phyloP scores from a whole-genome alignment of 53 echinoderm and acorn worm species.

The Echinometra lucunter region DNA sequence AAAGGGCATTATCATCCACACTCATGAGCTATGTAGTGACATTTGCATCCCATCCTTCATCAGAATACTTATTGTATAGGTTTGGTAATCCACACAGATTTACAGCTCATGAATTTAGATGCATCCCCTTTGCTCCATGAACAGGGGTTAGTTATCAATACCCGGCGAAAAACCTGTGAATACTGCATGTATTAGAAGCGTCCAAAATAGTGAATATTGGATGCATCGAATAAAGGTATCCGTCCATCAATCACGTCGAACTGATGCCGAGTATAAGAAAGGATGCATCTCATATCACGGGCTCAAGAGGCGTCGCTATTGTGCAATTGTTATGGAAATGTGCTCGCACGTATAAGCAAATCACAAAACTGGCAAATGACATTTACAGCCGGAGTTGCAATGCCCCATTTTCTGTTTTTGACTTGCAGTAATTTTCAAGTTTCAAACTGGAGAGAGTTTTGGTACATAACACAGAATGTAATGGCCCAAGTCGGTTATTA shows the following conservation, averaged over 20 bases:
- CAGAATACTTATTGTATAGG: neutral
- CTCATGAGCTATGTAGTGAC: neutral
- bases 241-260: constrained; percentile 15
- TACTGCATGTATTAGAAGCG: neutral
- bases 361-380: neutral
- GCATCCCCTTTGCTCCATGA: neutral
- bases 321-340: constrained; percentile 22
- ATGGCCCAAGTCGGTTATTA: no score
- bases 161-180: neutral
- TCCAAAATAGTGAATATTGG: neutral
- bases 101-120: constrained; percentile 45
- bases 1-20: neutral
- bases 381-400: neutral
- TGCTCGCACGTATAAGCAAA: neutral
- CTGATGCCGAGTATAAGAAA: neutral
- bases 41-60: neutral
- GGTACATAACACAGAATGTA: no score
- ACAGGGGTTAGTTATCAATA: constrained; percentile 13
- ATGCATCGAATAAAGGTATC: neutral
- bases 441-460: no score
- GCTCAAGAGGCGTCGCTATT: neutral
- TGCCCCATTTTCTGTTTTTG: neutral
- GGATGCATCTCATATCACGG: constrained; percentile 41
- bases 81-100: neutral
- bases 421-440: no score